Evolutionary conservation across 2,888 invertebrate genomes (phyloP).

Genomic region (Hydrotaea cyrtoneurina): DNA sequence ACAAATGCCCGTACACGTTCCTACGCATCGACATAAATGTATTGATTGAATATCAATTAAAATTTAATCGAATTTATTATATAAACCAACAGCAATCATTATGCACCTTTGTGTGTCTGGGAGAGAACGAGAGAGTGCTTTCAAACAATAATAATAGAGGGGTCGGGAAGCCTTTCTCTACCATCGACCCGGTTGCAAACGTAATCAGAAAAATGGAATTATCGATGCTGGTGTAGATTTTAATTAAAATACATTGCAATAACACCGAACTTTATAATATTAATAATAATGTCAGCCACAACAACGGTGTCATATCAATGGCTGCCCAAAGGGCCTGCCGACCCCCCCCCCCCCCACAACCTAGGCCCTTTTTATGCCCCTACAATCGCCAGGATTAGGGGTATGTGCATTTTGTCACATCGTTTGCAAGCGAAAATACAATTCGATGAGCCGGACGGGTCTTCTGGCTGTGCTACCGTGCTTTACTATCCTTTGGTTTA

Average conservation of each 20-base stretch:
- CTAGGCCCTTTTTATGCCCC: no score
- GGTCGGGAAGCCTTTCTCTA: neutral
- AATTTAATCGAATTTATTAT: conserved; percentile 59
- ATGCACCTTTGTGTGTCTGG: neutral
- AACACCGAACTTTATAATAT: neutral
- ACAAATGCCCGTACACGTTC: neutral
- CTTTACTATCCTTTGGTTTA: no score
- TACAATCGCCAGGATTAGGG: no score
- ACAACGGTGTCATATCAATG: conserved; percentile 30
- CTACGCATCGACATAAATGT: neutral
- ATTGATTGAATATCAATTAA: conserved; percentile 64
- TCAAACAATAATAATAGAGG: neutral
- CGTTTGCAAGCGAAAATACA: no score
- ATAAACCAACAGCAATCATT: conserved; percentile 10
- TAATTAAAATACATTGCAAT: conserved; percentile 57
- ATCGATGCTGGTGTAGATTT: conserved; percentile 54
- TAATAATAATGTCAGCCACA: neutral
- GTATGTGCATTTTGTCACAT: no score
- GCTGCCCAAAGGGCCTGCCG: neutral
- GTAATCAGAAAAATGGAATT: conserved; percentile 1
- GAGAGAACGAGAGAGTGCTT: neutral
- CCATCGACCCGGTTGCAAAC: neutral
- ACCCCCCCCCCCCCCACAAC: no score
- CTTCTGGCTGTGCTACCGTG: no score
- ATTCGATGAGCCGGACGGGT: no score